Conservation (phyloP, 2,888 invertebrate genomes). For the Tinea pellionella region DNA sequence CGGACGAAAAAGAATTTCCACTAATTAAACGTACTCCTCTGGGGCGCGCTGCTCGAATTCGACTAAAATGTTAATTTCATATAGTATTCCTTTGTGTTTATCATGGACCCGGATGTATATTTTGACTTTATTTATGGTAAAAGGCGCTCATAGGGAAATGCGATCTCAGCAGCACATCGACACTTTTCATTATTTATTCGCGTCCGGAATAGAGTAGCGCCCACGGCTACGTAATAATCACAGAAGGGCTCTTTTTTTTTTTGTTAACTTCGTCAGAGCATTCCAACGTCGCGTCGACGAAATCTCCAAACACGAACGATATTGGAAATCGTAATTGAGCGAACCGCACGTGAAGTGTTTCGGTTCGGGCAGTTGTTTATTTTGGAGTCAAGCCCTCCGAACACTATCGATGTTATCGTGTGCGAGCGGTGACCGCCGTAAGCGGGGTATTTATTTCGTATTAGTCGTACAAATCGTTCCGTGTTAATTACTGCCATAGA, state of each 20-base stretch:
- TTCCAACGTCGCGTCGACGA: conserved; percentile 34
- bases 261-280: conserved; percentile 29
- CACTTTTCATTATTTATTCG: background rate
- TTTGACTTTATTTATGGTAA: background rate
- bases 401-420: conserved; percentile 35
- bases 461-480: conserved; percentile 39
- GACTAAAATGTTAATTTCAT: conserved; percentile 44
- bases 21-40: conserved; percentile 54
- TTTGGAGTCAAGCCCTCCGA: conserved; percentile 20
- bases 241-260: conserved; percentile 39
- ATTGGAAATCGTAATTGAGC: conserved; percentile 40
- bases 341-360: conserved; percentile 24
- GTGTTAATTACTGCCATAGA: conserved; percentile 38
- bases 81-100: conserved; percentile 4
- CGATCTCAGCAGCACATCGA: background rate
- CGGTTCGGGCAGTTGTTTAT: conserved; percentile 21
- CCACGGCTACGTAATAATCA: conserved; percentile 44
- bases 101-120: background rate
- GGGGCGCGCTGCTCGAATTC: conserved; percentile 39
- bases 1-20: conserved; percentile 45
- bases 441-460: conserved; percentile 32
- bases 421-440: conserved; percentile 25
- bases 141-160: background rate
- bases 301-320: conserved; percentile 34
- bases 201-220: background rate